Conservation (phyloP, 2,797 vertebrate species). For the Sparidentex hasta region DNA sequence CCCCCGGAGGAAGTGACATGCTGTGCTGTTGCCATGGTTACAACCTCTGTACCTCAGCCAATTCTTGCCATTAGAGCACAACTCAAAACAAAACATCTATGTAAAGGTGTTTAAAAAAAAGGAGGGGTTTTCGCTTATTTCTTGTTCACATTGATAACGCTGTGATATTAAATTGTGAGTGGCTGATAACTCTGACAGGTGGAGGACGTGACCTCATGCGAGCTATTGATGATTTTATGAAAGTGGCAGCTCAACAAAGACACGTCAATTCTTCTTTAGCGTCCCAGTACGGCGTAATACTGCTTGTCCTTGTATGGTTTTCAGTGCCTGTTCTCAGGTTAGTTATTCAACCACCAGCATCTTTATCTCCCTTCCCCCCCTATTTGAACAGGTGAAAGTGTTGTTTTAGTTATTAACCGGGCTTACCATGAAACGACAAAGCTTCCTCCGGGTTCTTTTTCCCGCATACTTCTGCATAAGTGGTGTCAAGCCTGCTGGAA, state of each 20-base stretch:
- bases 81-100: constrained; percentile 6
- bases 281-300: not conserved
- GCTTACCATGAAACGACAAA: constrained; percentile 6
- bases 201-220: not conserved
- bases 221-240: constrained; percentile 3
- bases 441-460: constrained; percentile 3
- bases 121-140: not conserved
- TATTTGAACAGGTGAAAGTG: constrained; percentile 11
- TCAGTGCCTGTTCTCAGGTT: not conserved
- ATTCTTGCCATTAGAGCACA: constrained; percentile 11
- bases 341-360: not conserved
- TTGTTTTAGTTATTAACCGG: constrained; percentile 17
- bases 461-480: not conserved
- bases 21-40: constrained; percentile 71
- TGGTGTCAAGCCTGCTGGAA: constrained; percentile 36
- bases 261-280: not conserved
- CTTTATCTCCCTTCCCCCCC: not conserved
- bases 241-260: not conserved
- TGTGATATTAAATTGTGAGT: not conserved
- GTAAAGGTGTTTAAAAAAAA: constrained; percentile 11
- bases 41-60: constrained; percentile 36
- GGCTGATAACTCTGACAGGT: not conserved
- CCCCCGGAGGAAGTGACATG: constrained; percentile 33
- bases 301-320: not conserved
- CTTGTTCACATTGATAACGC: not conserved